Conservation (phyloP, 2,888 invertebrate species). For the Pristionchus mayeri region DNA sequence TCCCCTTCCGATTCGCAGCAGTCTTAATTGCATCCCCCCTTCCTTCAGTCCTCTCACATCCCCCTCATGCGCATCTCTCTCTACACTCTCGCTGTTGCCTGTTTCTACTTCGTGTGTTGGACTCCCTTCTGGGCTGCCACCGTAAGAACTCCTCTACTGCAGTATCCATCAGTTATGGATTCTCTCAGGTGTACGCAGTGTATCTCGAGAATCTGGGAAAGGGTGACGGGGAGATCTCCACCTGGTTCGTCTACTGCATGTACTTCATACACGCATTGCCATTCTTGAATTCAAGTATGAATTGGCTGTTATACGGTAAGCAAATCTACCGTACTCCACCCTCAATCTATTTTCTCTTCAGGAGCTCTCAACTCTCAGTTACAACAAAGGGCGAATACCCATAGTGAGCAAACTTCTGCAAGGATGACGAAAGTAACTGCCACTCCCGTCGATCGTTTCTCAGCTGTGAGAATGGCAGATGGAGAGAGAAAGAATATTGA, state of each 20-base stretch:
- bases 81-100: constrained; percentile 74
- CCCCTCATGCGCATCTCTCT: constrained; percentile 73
- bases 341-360: constrained; percentile 52
- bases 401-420: constrained; percentile 54
- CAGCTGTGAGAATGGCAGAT: too few species aligned
- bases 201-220: constrained; percentile 67
- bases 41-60: constrained; percentile 70
- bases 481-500: too few species aligned
- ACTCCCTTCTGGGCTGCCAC: constrained; percentile 74
- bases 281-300: constrained; percentile 74
- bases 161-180: too few species aligned
- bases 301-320: constrained; percentile 75
- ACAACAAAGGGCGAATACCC: constrained; percentile 66
- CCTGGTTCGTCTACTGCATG: constrained; percentile 73
- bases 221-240: constrained; percentile 7
- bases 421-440: constrained; percentile 53
- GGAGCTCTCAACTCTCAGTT: constrained; percentile 73
- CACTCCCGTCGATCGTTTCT: constrained; percentile 31
- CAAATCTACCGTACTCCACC: constrained; percentile 6
- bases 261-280: constrained; percentile 75
- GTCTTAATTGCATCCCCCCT: not conserved
- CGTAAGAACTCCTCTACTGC: constrained; percentile 51
- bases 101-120: constrained; percentile 75
- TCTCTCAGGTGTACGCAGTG: constrained; percentile 65
- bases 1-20: not conserved